Evolutionary conservation across 2,888 invertebrate genomes (phyloP).

Genomic region (Ametastegia equiseti): DNA sequence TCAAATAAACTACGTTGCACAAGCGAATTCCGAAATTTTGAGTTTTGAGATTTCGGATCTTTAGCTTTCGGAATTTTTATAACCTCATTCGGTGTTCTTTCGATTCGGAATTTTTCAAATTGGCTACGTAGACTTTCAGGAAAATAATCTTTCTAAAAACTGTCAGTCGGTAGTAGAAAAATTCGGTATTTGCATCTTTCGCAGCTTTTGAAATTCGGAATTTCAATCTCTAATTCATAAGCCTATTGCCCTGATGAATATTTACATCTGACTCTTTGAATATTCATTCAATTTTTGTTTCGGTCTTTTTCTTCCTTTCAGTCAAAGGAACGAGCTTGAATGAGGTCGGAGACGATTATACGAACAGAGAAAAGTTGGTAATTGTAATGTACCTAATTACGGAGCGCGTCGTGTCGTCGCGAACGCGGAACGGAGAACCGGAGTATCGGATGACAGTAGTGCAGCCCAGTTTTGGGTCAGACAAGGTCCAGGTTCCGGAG

Average conservation of each 20-base stretch:
- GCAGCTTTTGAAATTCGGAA: too few species aligned
- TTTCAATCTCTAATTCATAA: too few species aligned
- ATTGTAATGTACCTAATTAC: background rate
- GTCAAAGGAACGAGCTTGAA: background rate
- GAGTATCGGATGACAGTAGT: conserved; percentile 24
- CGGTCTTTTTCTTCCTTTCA: background rate
- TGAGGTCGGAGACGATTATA: conserved; percentile 19
- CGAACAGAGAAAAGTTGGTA: conserved; percentile 16
- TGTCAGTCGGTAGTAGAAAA: too few species aligned
- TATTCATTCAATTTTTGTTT: background rate
- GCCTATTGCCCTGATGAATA: background rate
- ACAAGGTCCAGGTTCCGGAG: conserved; percentile 31
- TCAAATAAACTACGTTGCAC: too few species aligned
- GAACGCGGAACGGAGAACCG: background rate
- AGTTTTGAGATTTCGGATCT: too few species aligned
- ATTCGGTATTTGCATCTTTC: too few species aligned
- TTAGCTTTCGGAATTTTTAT: too few species aligned
- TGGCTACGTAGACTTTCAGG: too few species aligned
- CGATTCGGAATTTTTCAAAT: too few species aligned
- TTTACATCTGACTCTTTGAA: background rate
- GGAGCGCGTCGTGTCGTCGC: background rate
- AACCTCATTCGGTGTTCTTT: too few species aligned
- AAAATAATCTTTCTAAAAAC: too few species aligned
- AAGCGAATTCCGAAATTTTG: too few species aligned
- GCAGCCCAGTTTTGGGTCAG: conserved; percentile 34